Conservation (phyloP, 1,140 invertebrate species). For the Nephotettix cincticeps region DNA sequence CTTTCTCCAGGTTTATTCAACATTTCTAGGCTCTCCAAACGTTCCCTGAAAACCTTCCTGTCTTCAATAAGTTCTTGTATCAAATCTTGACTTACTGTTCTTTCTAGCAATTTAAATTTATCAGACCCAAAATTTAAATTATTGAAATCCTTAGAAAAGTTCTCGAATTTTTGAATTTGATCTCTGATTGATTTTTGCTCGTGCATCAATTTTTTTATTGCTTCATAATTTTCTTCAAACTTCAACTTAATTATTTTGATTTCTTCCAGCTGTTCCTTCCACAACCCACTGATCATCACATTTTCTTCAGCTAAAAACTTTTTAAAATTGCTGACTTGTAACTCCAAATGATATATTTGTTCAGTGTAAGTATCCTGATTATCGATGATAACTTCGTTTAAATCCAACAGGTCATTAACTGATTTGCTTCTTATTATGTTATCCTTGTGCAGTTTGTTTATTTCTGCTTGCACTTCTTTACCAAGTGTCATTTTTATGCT, state of each 20-base stretch:
- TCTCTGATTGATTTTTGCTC: conserved; percentile 34
- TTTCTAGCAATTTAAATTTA: background rate
- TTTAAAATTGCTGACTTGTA: conserved; percentile 63
- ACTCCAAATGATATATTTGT: conserved; percentile 56
- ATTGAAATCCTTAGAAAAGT: conserved; percentile 41
- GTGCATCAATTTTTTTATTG: conserved; percentile 27
- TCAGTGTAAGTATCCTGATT: conserved; percentile 50
- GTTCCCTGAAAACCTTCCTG: background rate
- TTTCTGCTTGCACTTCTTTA: conserved; percentile 4
- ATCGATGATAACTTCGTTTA: conserved; percentile 47
- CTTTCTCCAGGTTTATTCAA: background rate
- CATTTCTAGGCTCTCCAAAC: background rate
- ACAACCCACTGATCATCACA: conserved; percentile 42
- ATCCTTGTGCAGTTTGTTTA: conserved; percentile 24
- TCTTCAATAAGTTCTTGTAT: conserved; percentile 10
- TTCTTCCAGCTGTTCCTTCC: conserved; percentile 45
- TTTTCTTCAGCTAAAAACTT: conserved; percentile 50
- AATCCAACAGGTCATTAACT: conserved; percentile 46
- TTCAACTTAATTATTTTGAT: conserved; percentile 47
- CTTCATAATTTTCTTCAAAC: conserved; percentile 43
- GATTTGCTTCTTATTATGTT: conserved; percentile 42
- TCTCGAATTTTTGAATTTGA: conserved; percentile 40
- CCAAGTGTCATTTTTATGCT: background rate
- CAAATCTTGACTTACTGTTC: background rate
- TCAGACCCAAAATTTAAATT: background rate